Conservation (phyloP, 2,113 vertebrate genomes). For the Colinus virginianus region DNA sequence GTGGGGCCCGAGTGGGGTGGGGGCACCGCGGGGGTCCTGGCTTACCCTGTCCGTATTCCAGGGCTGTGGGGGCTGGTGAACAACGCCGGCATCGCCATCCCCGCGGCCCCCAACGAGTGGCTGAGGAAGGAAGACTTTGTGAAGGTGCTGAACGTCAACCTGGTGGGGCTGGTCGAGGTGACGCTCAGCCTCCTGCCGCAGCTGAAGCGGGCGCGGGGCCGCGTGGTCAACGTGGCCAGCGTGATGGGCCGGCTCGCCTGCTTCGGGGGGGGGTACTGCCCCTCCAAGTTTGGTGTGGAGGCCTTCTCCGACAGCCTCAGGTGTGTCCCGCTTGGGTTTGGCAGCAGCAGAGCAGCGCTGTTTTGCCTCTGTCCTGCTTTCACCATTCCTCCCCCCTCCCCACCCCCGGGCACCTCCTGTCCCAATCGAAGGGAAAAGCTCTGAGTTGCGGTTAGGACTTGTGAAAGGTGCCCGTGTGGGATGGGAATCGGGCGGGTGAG, state of each 20-base stretch:
- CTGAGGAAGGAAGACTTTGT: slow-evolving; percentile 79
- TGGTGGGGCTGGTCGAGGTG: slow-evolving; percentile 81
- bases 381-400: rapidly evolving
- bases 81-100: slow-evolving; percentile 73
- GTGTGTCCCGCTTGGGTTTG: not conserved
- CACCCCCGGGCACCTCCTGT: rapidly evolving
- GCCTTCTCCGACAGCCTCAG: slow-evolving; percentile 86
- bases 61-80: slow-evolving; percentile 90
- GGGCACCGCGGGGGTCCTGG: rapidly evolving
- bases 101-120: slow-evolving; percentile 63
- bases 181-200: slow-evolving; percentile 84
- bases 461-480: not conserved
- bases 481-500: not conserved
- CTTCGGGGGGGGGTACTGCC: slow-evolving; percentile 79
- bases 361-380: rapidly evolving
- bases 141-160: slow-evolving; percentile 82
- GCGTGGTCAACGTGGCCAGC: slow-evolving; percentile 84
- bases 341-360: rapidly evolving
- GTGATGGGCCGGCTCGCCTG: slow-evolving; percentile 75
- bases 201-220: slow-evolving; percentile 78
- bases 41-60: slow-evolving; percentile 45
- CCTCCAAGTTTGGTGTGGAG: slow-evolving; percentile 85
- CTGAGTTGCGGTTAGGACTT: rapidly evolving
- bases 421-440: rapidly evolving
- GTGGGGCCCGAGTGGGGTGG: rapidly evolving